phyloP scores from a whole-genome alignment of 2,797 vertebrate species.

The Poecile montanus region DNA sequence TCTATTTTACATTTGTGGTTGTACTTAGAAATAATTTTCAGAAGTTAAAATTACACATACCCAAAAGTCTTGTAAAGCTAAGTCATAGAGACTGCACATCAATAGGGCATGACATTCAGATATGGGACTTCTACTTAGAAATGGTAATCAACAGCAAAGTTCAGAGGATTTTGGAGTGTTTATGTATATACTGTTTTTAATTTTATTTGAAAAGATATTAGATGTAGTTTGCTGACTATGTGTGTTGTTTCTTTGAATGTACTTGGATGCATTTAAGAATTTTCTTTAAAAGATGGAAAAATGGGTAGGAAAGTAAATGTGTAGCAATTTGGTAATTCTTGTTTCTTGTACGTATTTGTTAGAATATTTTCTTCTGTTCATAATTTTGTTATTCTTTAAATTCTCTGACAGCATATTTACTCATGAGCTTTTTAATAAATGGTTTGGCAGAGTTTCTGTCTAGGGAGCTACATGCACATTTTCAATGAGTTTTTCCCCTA shows the following conservation, averaged over 20 bases:
- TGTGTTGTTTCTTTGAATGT: not conserved
- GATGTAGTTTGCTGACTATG: not conserved
- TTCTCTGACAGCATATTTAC: not conserved
- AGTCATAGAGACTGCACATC: not conserved
- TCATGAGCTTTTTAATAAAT: not conserved
- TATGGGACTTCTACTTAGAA: not conserved
- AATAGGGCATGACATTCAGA: not conserved
- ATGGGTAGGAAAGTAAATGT: not conserved
- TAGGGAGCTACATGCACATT: not conserved
- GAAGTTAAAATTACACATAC: constrained; percentile 8
- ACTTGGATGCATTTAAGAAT: not conserved
- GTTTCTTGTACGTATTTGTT: not conserved
- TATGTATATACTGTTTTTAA: not conserved
- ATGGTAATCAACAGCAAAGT: not conserved
- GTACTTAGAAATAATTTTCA: constrained; percentile 40
- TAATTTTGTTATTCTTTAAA: not conserved
- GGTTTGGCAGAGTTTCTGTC: not conserved
- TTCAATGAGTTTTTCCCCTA: not conserved
- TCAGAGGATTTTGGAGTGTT: not conserved
- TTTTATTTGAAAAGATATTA: not conserved
- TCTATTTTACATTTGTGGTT: constrained; percentile 3
- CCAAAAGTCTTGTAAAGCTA: not conserved
- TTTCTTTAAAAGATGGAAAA: not conserved
- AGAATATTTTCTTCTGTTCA: not conserved
- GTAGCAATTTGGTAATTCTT: not conserved